These are phyloP conservation scores for Smithornis capensis DNA, from an alignment of 2,113 vertebrate genomes.

Conservation along the genomic window DNA sequence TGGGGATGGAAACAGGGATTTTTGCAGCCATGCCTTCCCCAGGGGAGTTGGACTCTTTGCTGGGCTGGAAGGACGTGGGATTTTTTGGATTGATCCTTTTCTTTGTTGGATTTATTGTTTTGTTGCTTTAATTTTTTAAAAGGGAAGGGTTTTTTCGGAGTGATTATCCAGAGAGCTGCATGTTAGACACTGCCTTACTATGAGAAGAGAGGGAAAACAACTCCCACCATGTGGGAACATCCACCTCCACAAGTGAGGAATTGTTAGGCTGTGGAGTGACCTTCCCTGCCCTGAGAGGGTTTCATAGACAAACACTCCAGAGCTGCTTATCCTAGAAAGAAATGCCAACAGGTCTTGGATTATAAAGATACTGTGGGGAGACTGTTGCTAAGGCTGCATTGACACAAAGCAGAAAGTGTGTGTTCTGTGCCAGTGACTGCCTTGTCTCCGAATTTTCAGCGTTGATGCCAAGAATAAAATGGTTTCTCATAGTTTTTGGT, in stretches of 20 bases:
- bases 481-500: not conserved
- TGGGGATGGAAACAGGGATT: not conserved
- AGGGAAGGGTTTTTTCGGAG: not conserved
- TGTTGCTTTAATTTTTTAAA: not conserved
- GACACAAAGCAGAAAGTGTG: not conserved
- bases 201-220: not conserved
- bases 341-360: not conserved
- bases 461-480: not conserved
- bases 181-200: not conserved
- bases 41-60: not conserved
- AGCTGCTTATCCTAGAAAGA: not conserved
- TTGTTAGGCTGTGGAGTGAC: not conserved
- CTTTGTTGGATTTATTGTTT: not conserved
- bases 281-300: not conserved
- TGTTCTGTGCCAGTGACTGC: not conserved
- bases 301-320: not conserved
- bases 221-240: not conserved
- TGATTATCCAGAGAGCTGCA: not conserved
- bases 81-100: not conserved
- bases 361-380: not conserved
- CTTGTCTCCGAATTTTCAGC: not conserved
- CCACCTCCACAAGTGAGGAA: not conserved
- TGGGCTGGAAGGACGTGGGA: fast-evolving
- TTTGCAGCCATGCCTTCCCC: not conserved
- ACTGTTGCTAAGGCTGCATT: not conserved